Evolutionary conservation across 2,113 vertebrate species (phyloP).

Genomic region (Pongo pygmaeus): DNA sequence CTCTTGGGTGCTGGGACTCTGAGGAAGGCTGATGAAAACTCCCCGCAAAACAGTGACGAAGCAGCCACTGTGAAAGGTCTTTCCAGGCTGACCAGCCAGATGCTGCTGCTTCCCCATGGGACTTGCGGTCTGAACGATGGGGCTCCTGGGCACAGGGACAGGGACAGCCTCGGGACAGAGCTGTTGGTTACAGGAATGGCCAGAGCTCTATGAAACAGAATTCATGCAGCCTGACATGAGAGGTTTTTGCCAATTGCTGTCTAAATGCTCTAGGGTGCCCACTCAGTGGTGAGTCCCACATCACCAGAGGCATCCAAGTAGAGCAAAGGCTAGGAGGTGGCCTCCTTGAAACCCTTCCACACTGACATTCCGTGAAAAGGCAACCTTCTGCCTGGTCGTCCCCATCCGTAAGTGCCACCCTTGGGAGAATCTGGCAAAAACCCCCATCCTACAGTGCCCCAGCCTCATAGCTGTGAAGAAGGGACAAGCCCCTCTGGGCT

Average conservation of each 20-base stretch:
- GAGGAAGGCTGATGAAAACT: background rate
- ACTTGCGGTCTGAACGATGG: background rate
- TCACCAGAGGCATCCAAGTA: background rate
- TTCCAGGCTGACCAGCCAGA: rapidly evolving
- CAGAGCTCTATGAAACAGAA: background rate
- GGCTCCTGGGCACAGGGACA: background rate
- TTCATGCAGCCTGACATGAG: rapidly evolving
- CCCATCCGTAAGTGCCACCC: rapidly evolving
- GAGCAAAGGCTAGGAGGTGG: background rate
- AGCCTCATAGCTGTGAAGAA: background rate
- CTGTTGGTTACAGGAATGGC: rapidly evolving
- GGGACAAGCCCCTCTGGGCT: background rate
- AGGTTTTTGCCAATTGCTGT: rapidly evolving
- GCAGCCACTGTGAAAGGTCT: background rate
- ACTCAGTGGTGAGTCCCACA: background rate
- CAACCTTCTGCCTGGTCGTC: rapidly evolving
- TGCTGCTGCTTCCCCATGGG: rapidly evolving
- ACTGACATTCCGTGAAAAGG: background rate
- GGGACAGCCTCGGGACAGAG: background rate
- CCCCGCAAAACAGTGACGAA: rapidly evolving
- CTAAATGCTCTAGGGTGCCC: rapidly evolving
- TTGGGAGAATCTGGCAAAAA: background rate
- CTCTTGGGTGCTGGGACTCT: background rate
- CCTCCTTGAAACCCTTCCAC: background rate
- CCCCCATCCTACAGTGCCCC: background rate